Evolutionary conservation across 2,113 vertebrate genomes (phyloP), one percentile per base, ranked within the genome.

Genomic region (Morone saxatilis): DNA sequence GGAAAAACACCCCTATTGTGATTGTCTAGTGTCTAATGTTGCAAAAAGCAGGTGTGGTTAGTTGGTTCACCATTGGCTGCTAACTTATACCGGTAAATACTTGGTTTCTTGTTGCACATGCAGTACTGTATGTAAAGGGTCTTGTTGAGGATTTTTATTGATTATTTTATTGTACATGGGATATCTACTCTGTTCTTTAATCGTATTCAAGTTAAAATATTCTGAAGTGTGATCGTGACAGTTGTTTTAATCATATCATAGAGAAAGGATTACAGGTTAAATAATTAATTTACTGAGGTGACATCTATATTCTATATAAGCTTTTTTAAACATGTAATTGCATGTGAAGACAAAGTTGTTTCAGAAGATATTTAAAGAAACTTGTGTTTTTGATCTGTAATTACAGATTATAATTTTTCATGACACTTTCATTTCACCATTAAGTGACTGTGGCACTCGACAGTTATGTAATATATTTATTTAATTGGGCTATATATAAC

Each of bases 361-460:
- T 31, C 20, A 5, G 11, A 70, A 17, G 17, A 38, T 56, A 53
- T 65, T 80, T 65, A 36, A 38, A 80, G 38, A 20, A 38, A n/a
- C 67, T 14, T 36, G 6, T 62, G 47, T 12, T 12, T 12, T 14
- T 45, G 25, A 48, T 40, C 25, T 9, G 40, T 62, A 16, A 53
- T 75, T 69, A 36, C 1, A 45, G 14, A 31, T 43, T 76, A 19
- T 56, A 47, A 22, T 76, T 69, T 48, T 36, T 73, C 25, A 19
- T 17, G 20, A 22, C 31, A 19, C 14, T 6, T 59, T 25, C 4
- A 41, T 67, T 56, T 17, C 5, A 54, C 19, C 2, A 12, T 56
- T 56, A 45, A 54, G 56, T 22, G 7, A 31, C 25, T 43, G 3
- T 50, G 57, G 4, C 14, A 67, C 31, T 66, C 2, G 4, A 80